phyloP scores from a whole-genome alignment of 2,888 invertebrate species.

The Neuroscelio doddi region DNA sequence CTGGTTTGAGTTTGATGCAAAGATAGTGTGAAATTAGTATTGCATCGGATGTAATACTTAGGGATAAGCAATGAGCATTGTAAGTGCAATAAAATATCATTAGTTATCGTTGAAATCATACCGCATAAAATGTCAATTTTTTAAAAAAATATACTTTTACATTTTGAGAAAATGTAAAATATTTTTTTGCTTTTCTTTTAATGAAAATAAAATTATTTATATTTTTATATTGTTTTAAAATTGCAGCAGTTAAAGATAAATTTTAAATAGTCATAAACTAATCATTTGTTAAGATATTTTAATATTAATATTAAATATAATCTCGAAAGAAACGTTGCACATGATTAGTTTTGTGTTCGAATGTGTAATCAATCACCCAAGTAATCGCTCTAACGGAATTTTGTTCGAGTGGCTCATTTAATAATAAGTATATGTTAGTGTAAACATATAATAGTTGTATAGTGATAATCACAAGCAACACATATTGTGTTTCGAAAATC shows the following conservation, averaged over 20 bases:
- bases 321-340: conserved; percentile 5
- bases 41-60: conserved; percentile 47
- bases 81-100: conserved; percentile 67
- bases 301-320: not conserved
- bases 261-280: too few relatives aligned
- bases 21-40: conserved; percentile 45
- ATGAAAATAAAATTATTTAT: conserved; percentile 13
- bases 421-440: conserved; percentile 32
- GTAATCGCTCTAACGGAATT: conserved; percentile 34
- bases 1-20: too few relatives aligned
- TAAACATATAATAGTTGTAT: conserved; percentile 37
- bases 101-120: conserved; percentile 61
- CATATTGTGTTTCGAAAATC: conserved; percentile 42
- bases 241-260: too few relatives aligned
- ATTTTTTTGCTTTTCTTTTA: conserved; percentile 24
- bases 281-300: too few relatives aligned
- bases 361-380: conserved; percentile 5
- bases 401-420: conserved; percentile 36
- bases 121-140: conserved; percentile 49
- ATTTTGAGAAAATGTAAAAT: conserved; percentile 54
- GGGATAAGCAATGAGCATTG: conserved; percentile 54
- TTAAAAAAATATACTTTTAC: conserved; percentile 59
- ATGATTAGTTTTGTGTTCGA: not conserved
- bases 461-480: conserved; percentile 25
- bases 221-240: conserved; percentile 6